Percentiles rank a stretch among this genome's conserved stretches.
Conservation (phyloP, 1,140 invertebrate species). For the Geopemphigus sp. region DNA sequence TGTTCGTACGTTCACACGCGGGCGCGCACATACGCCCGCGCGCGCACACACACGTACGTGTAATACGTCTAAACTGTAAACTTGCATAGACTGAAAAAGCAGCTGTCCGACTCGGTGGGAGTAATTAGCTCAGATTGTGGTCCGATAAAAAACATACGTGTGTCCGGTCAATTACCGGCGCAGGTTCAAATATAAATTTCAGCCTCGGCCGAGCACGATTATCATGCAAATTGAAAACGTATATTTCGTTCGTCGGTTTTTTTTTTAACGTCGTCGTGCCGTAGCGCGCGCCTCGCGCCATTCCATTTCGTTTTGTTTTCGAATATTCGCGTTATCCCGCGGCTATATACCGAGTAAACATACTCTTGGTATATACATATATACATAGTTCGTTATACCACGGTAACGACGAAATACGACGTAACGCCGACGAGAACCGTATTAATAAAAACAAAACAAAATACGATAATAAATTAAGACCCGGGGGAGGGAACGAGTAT, state of each 20-base stretch:
- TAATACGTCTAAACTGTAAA: background rate
- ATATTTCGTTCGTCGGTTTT: background rate
- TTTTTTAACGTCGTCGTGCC: too few relatives aligned
- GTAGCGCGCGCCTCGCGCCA: too few relatives aligned
- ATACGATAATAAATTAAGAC: too few relatives aligned
- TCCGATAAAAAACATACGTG: slow-evolving; percentile 36
- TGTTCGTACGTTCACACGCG: background rate
- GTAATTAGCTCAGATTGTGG: slow-evolving; percentile 46
- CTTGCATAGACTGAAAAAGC: too few relatives aligned
- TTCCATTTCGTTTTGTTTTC: background rate
- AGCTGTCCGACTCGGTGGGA: slow-evolving; percentile 10
- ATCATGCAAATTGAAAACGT: slow-evolving; percentile 45
- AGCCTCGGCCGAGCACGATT: slow-evolving; percentile 31
- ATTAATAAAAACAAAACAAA: too few relatives aligned
- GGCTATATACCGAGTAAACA: too few relatives aligned
- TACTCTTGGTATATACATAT: too few relatives aligned
- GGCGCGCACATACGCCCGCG: too few relatives aligned
- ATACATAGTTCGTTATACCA: background rate
- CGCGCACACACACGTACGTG: background rate
- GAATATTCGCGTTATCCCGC: background rate
- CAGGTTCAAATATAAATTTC: slow-evolving; percentile 38
- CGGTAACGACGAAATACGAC: background rate
- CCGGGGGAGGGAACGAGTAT: slow-evolving; percentile 14
- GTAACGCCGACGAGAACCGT: background rate
- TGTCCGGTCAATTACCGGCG: slow-evolving; percentile 45